phyloP scores from a whole-genome alignment of 2,113 vertebrate species.

The Osmerus eperlanus region DNA sequence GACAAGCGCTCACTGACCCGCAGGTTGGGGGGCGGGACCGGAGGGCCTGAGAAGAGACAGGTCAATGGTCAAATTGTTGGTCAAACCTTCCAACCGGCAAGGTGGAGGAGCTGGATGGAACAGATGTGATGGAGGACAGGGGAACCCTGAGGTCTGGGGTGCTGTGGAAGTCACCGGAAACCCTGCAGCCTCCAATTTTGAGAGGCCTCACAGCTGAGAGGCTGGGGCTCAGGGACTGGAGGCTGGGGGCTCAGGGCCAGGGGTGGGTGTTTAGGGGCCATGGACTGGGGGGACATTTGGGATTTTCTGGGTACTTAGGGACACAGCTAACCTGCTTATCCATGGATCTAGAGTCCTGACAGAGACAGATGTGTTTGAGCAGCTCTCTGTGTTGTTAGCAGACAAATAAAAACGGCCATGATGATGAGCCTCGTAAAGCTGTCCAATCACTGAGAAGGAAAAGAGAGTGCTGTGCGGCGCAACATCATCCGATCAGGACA shows the following conservation, averaged over 20 bases:
- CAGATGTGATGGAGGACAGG: too few relatives aligned
- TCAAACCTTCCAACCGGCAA: conserved; percentile 5
- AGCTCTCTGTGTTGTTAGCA: background rate
- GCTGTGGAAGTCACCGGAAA: too few relatives aligned
- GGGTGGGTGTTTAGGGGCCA: too few relatives aligned
- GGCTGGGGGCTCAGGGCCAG: too few relatives aligned
- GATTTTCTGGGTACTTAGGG: background rate
- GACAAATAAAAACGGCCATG: background rate
- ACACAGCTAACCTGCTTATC: background rate
- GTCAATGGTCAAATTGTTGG: background rate
- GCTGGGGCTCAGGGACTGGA: too few relatives aligned
- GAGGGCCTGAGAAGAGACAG: conserved; percentile 76
- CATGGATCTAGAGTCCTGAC: too few relatives aligned
- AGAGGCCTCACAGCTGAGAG: too few relatives aligned
- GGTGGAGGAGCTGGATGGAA: too few relatives aligned
- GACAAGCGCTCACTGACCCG: conserved; percentile 79
- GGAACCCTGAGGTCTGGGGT: too few relatives aligned
- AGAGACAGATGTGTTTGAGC: background rate
- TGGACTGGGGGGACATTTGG: too few relatives aligned
- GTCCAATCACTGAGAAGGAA: background rate
- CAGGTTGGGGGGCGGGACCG: conserved; percentile 77
- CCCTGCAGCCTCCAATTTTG: too few relatives aligned
- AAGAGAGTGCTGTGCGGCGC: too few relatives aligned
- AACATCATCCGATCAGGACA: background rate
- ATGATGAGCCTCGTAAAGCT: conserved; percentile 1